Evolutionary conservation across 37 sponge, comb jelly and placozoan genomes (phyloP).

Genomic region (Axinella damicornis): DNA sequence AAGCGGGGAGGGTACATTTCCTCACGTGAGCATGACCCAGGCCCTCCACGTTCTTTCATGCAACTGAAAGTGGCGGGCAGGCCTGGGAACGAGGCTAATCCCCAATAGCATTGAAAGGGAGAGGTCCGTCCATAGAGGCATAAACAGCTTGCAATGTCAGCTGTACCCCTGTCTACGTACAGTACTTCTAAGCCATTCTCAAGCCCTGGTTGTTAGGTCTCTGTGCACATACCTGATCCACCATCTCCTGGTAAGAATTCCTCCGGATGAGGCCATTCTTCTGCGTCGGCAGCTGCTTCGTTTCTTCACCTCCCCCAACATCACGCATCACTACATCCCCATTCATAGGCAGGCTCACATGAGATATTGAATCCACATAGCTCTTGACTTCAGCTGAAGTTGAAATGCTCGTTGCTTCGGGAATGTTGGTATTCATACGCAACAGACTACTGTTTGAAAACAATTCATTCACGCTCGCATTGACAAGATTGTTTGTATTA

Average conservation of each 20-base stretch:
- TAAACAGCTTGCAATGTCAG: no score
- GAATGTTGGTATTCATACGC: constrained; percentile 52
- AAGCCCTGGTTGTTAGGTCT: not conserved
- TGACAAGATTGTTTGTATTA: constrained; percentile 47
- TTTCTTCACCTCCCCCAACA: not conserved
- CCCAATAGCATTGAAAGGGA: no score
- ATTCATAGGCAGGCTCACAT: constrained; percentile 2
- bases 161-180: no score
- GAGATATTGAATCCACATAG: not conserved
- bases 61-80: no score
- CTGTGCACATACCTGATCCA: constrained; percentile 39
- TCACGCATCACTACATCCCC: not conserved
- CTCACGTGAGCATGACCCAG: no score
- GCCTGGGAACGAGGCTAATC: no score
- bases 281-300: no score
- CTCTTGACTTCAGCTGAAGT: constrained; percentile 6
- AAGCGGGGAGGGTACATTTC: no score
- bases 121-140: no score
- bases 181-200: not conserved
- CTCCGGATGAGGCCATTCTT: not conserved
- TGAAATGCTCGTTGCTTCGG: constrained; percentile 14
- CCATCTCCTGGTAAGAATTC: constrained; percentile 39
- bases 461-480: constrained; percentile 41
- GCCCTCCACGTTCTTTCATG: no score
- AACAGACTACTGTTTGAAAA: constrained; percentile 63